Evolutionary conservation across 2,113 vertebrate species (phyloP), one percentile per base, ranked within the genome.

Genomic region (Erythrolamprus reginae): DNA sequence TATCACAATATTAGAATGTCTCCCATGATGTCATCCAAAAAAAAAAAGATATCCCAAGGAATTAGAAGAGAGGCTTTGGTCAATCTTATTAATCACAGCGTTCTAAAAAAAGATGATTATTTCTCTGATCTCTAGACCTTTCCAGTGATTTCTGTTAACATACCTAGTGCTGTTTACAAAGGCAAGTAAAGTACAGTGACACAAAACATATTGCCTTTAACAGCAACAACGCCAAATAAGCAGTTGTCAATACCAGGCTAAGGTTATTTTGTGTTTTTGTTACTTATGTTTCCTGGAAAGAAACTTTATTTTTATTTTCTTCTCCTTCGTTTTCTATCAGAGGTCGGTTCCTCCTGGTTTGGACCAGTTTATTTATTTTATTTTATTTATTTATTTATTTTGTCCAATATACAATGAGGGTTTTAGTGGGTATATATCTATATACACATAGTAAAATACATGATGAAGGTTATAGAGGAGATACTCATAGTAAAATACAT

Each of bases 31-130:
- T 97, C 96, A 96, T 95, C 94, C n/a, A 4, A 47, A 3, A 51
- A 21, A 93, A 94, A 95, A 96, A 92, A 89, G 33, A 92, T 90
- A 26, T 95, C 93, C 93, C 83, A 51, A 82, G 84, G 89, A 94
- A 92, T 53, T 86, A 92, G 53, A 93, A 91, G 90, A 89, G 48
- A 92, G 84, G 92, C 17, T 95, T 96, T 95, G 93, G 86, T 86
- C 95, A 88, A 85, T 88, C 89, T 96, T 94, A 93, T 95, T 96
- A 95, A 96, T 97, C 93, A 96, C 95, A 92, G 8, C 92, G 86
- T 91, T 92, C 89, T 93, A 91, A 95, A 96, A 94, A 55, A 51
- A 93, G 95, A 94, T 94, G 92, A 96, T 96, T 94, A 92, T 94
- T 90, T 61, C 90, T 93, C 51, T 92, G 93, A 96, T 88, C 92